phyloP scores from a whole-genome alignment of 1,140 invertebrate genomes.

The Calliphora vicina region DNA sequence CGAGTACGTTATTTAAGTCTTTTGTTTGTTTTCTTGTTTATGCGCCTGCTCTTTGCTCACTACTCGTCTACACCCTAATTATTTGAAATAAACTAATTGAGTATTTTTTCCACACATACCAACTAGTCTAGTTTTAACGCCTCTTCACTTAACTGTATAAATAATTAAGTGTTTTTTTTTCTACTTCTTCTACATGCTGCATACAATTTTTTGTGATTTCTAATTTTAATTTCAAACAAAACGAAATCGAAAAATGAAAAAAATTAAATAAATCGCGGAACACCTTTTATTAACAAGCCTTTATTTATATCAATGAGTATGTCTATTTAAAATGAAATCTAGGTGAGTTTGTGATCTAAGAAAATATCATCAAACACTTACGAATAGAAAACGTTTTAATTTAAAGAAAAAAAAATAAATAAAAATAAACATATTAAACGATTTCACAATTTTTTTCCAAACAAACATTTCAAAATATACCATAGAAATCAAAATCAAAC shows the following conservation, averaged over 20 bases:
- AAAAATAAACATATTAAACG: not conserved
- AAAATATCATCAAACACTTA: not conserved
- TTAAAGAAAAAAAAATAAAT: too few relatives aligned
- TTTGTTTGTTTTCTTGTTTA: not conserved
- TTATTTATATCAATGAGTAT: slow-evolving; percentile 19
- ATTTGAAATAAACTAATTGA: not conserved
- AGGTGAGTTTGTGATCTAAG: slow-evolving; percentile 27
- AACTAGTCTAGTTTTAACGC: slow-evolving; percentile 27
- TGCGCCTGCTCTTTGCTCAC: not conserved
- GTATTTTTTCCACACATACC: not conserved
- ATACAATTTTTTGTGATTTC: not conserved
- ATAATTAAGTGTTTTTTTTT: not conserved
- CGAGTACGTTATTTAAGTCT: not conserved
- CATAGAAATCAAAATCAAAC: slow-evolving; percentile 27
- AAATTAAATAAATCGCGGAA: not conserved
- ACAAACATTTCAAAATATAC: not conserved
- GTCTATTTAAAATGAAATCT: not conserved
- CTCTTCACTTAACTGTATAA: not conserved
- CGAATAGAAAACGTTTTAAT: too few relatives aligned
- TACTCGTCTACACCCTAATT: not conserved
- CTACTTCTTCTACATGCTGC: not conserved
- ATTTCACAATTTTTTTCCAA: not conserved
- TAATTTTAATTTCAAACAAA: too few relatives aligned
- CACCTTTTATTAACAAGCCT: slow-evolving; percentile 31
- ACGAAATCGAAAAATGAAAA: too few relatives aligned